phyloP scores from a whole-genome alignment of 2,888 invertebrate genomes.

The Xylota sylvarum region DNA sequence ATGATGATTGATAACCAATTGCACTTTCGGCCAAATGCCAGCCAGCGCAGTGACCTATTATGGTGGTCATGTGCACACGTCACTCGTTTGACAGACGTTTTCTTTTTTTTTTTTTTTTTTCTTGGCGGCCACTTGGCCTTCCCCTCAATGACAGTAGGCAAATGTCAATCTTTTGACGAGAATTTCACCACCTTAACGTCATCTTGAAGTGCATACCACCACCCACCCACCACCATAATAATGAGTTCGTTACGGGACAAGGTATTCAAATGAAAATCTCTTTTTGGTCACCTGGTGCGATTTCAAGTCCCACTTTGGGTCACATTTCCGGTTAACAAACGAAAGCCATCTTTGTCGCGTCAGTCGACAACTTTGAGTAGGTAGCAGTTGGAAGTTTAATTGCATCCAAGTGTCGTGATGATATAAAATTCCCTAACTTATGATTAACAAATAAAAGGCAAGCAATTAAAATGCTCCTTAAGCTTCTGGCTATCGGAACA shows the following conservation, averaged over 20 bases:
- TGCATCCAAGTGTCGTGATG: constrained; percentile 60
- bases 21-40: constrained; percentile 34
- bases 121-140: too few relatives aligned
- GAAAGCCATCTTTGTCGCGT: constrained; percentile 37
- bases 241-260: constrained; percentile 32
- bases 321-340: constrained; percentile 59
- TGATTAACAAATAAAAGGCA: constrained; percentile 54
- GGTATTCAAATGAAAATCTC: constrained; percentile 36
- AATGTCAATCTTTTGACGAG: constrained; percentile 27
- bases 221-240: constrained; percentile 44
- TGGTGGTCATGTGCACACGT: constrained; percentile 7
- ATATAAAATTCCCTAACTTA: constrained; percentile 34
- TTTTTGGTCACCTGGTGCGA: constrained; percentile 41
- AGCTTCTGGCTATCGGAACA: constrained; percentile 66
- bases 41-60: constrained; percentile 10
- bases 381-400: constrained; percentile 48
- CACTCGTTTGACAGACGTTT: constrained; percentile 8
- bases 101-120: too few relatives aligned
- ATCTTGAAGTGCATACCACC: constrained; percentile 31
- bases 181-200: constrained; percentile 36
- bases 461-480: constrained; percentile 67
- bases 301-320: constrained; percentile 58
- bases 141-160: constrained; percentile 34
- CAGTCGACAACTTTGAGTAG: constrained; percentile 38
- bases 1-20: constrained; percentile 25